A percentile compares a stretch with the other conserved stretches of the same genome.
Evolutionary conservation across 2,797 vertebrate genomes (phyloP).

Genomic region (Molossus alvarezi): DNA sequence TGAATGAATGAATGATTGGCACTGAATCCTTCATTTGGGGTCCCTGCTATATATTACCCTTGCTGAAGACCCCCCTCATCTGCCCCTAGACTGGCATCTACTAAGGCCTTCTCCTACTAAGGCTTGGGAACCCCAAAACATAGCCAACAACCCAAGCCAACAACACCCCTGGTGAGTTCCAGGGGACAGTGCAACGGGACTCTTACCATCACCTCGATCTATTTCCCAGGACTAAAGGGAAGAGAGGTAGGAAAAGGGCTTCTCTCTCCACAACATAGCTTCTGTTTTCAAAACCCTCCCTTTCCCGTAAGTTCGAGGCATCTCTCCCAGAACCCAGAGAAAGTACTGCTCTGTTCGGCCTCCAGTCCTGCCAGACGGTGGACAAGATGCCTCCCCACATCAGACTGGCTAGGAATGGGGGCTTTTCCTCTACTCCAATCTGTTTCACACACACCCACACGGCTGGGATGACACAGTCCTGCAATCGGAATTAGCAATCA

Average conservation of each 20-base stretch:
- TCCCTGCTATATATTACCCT: not conserved
- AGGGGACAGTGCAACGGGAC: not conserved
- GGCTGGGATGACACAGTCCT: not conserved
- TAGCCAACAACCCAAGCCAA: not conserved
- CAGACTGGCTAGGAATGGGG: not conserved
- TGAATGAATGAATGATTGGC: slow-evolving; percentile 10
- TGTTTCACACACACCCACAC: not conserved
- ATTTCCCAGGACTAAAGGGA: not conserved
- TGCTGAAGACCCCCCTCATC: not conserved
- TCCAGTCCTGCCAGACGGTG: not conserved
- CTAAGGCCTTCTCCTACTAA: not conserved
- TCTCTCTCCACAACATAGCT: slow-evolving; percentile 20
- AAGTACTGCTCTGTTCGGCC: not conserved
- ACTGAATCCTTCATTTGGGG: not conserved
- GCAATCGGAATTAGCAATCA: not conserved
- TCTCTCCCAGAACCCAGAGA: slow-evolving; percentile 15
- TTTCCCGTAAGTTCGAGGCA: slow-evolving; percentile 20
- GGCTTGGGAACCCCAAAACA: not conserved
- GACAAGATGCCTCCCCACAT: not conserved
- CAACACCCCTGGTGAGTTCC: not conserved
- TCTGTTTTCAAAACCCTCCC: slow-evolving; percentile 41
- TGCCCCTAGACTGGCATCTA: not conserved
- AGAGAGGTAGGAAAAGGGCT: not conserved
- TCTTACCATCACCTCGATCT: not conserved
- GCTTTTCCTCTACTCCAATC: not conserved